These are phyloP conservation scores for Oenanthe oenanthe DNA, from an alignment of 2,113 vertebrate genomes.

Conservation along the genomic window DNA sequence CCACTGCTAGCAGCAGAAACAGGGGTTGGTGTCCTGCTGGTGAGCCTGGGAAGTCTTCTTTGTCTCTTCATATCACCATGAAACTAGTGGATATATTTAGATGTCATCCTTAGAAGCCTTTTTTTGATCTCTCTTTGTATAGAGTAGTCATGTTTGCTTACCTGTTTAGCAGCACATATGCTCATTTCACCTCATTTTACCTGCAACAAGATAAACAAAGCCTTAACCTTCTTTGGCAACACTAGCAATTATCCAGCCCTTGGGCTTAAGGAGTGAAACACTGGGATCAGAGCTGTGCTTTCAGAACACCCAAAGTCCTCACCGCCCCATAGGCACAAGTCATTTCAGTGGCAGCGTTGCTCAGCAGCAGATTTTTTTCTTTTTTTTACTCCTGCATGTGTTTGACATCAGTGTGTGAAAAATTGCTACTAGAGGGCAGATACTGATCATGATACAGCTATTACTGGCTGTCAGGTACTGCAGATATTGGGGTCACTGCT, in stretches of 20 bases:
- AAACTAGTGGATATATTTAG: not conserved
- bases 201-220: not conserved
- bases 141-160: not conserved
- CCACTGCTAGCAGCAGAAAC: not conserved
- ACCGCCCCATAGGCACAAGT: accelerated
- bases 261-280: not conserved
- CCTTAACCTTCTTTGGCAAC: not conserved
- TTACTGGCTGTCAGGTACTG: not conserved
- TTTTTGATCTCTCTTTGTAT: not conserved
- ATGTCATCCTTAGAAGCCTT: not conserved
- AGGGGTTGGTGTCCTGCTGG: not conserved
- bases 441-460: not conserved
- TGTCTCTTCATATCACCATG: not conserved
- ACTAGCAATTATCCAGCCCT: not conserved
- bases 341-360: not conserved
- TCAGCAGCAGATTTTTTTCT: not conserved
- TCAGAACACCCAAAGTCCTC: not conserved
- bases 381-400: not conserved
- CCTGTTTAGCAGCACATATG: not conserved
- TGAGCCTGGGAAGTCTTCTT: not conserved
- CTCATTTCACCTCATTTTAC: not conserved
- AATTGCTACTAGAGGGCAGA: not conserved
- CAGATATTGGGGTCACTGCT: not conserved
- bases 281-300: not conserved
- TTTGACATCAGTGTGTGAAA: not conserved